These are phyloP conservation scores for Phenganax marumi DNA, from an alignment of 92 coral and sea anemone genomes.

Conservation along the genomic window DNA sequence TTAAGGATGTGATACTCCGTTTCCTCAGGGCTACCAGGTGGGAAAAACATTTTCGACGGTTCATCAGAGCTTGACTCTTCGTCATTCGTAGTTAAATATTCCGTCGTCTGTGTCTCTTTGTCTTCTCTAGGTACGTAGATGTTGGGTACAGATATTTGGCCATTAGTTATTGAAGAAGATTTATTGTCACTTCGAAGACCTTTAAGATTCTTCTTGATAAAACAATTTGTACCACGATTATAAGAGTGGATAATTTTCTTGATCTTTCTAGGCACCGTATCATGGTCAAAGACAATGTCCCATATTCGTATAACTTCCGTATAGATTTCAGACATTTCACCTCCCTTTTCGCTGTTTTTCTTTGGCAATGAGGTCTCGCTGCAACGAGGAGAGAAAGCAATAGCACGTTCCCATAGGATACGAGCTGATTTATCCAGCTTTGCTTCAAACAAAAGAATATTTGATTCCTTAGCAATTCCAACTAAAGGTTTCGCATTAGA, in stretches of 20 bases:
- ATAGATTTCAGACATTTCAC: conserved; percentile 70
- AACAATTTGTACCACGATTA: conserved; percentile 82
- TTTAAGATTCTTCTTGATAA: conserved; percentile 76
- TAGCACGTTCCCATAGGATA: conserved; percentile 40
- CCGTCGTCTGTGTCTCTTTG: conserved; percentile 17
- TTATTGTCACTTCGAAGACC: conserved; percentile 48
- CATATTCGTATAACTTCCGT: conserved; percentile 94
- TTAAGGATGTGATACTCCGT: conserved; percentile 91
- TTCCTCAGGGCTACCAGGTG: conserved; percentile 93
- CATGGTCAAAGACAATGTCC: conserved; percentile 82
- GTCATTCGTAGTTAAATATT: background rate
- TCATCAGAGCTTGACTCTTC: conserved; percentile 32
- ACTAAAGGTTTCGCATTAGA: conserved; percentile 4
- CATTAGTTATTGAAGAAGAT: conserved; percentile 9
- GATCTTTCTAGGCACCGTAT: conserved; percentile 70
- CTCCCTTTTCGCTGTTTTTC: conserved; percentile 21
- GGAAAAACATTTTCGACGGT: conserved; percentile 62
- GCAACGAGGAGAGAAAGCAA: conserved; percentile 74
- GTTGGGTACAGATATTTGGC: background rate
- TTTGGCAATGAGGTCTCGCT: conserved; percentile 67
- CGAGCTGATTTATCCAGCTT: conserved; percentile 34
- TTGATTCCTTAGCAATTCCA: conserved; percentile 18
- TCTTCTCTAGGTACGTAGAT: conserved; percentile 34
- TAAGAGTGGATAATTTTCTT: conserved; percentile 77
- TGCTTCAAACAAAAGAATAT: conserved; percentile 38